Evolutionary conservation across 35 echinoderm and acorn worm species (phyloP), one percentile per base, ranked within the genome.

Genomic region (Apostichopus californicus): DNA sequence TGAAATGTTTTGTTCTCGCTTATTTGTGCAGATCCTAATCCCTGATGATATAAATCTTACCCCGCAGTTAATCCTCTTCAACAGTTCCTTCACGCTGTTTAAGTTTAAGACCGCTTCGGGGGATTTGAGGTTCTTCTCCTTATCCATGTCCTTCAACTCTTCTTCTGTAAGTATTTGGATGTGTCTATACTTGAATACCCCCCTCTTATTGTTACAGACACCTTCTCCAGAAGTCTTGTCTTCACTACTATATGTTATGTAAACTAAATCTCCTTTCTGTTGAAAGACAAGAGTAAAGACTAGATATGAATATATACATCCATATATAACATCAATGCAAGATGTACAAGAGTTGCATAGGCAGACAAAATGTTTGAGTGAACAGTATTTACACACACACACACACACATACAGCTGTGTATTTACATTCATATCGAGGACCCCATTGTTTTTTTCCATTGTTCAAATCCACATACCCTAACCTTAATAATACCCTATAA

Each of bases 221-320:
- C 92, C 79, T 54, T 93, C 92, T 63, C 92, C 78, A 5, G 61
- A 15, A 2, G 26, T 72, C 46, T 87, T 72, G 59, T 93, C 82
- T 77, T 83, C 63, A 26, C 72, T 93, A 20, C 46, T 77, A 10
- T 81, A 23, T 17, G 82, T 93, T n/a, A 93, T 77, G 70, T 93
- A 93, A 23, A 93, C 92, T 11, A 93, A 17, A 93, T 93, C 92
- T 73, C 92, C 92, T 54, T 87, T 68, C 92, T 93, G 80, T 24
- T 82, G 80, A 52, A 52, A 82, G 8, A 17, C 17, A 22, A 46
- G 8, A 46, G 34, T 46, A 46, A 78, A 61, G 1, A 61, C 12
- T 61, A 9, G 58, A 61, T 1, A 61, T 8, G 8, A 59, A 59
- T 9, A 9, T 61, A 61, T 9, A 61, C 3, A 8, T 9, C 0